Base-by-base conservation (phyloP, 1,140 invertebrate species). In the Laupala kohalensis region DNA sequence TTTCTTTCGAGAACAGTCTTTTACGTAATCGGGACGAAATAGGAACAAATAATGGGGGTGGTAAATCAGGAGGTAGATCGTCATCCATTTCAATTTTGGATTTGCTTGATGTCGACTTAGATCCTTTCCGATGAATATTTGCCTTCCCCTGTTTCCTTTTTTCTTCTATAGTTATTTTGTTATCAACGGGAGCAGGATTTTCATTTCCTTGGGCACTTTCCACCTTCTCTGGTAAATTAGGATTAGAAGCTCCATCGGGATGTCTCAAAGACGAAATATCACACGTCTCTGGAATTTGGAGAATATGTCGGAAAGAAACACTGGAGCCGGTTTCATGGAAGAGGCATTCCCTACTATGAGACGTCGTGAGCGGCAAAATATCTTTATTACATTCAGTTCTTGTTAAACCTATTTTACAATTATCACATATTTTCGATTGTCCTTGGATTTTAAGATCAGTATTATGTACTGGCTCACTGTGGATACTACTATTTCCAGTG, bases 161-260 rank as follows among this genome's bases (percentile, higher is more conserved):
- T n/a, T n/a, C n/a, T n/a, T n/a, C n/a, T n/a, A n/a, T n/a, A n/a
- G n/a, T n/a, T n/a, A n/a, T 74, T 74, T 28, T 27, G 25, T 62
- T 9, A 68, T 70, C 67, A 63, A 24, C 26, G 62, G 76, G 37
- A 72, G 64, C 37, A 13, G 13, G 68, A 27, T 37, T 74, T 25
- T 53, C n/a, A 67, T 71, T 66, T 29, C 25, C 53, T 73, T 67
- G 29, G 5, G 24, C 26, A 30, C 66, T 66, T 9, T 12, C 28
- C 23, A 81, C 81, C 82, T 90, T 90, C 80, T 88, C 88, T 63
- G 86, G 86, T 75, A 95, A 83, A 83, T 94, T 93, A 13, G 93
- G 92, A 86, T 95, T 93, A 5, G 93, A 96, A 27, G 93, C 92
- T 62, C 93, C 93, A 77, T 96, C 93, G 2, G 93, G 93, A 82